A percentile compares a stretch with the other conserved stretches of the same genome.
Evolutionary conservation across 2,113 vertebrate species (phyloP).

Genomic region (Tichodroma muraria): DNA sequence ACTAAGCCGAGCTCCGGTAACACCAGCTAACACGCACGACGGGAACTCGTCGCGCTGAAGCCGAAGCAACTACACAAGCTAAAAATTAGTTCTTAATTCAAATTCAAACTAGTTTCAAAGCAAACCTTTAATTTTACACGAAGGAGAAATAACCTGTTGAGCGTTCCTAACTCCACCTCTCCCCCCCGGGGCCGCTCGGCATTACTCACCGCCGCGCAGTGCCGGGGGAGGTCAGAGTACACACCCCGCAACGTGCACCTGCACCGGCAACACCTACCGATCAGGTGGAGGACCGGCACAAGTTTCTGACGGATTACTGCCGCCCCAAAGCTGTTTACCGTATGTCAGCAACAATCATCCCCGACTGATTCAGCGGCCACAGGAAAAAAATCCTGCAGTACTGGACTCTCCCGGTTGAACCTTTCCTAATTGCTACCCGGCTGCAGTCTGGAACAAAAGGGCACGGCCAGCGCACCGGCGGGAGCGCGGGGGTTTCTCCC

Average conservation of each 20-base stretch:
- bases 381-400: background rate
- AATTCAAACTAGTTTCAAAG: background rate
- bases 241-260: slow-evolving; percentile 37
- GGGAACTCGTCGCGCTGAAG: background rate
- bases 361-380: background rate
- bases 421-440: background rate
- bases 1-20: background rate
- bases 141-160: slow-evolving; percentile 34
- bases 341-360: slow-evolving; percentile 1
- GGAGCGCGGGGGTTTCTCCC: background rate
- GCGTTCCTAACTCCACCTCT: slow-evolving; percentile 15
- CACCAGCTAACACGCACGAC: background rate
- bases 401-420: background rate
- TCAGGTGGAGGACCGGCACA: background rate
- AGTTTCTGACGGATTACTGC: background rate
- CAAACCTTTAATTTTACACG: background rate
- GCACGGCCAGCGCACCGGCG: background rate
- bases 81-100: background rate
- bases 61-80: background rate
- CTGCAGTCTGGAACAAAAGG: slow-evolving; percentile 8
- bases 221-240: slow-evolving; percentile 6
- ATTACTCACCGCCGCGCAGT: background rate
- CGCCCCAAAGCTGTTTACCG: background rate
- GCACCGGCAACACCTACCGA: background rate
- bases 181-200: background rate